Conservation (phyloP, 2,113 vertebrate genomes). For the Nibea albiflora region DNA sequence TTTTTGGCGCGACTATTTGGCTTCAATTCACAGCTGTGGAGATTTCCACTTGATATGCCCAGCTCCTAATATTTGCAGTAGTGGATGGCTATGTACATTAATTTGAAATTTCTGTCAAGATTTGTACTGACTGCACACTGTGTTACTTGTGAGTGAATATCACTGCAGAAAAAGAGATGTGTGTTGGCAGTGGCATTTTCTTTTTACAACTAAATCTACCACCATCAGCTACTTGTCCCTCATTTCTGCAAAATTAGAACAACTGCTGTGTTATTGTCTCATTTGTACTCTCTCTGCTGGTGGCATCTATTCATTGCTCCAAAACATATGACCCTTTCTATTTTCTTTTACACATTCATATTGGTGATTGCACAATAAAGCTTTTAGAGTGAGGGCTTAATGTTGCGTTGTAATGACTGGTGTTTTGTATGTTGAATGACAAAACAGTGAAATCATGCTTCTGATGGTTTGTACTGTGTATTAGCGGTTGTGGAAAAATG, state of each 20-base stretch:
- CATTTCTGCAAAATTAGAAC: slow-evolving; percentile 39
- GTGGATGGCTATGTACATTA: too few species aligned
- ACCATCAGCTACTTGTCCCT: slow-evolving; percentile 18
- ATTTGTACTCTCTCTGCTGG: slow-evolving; percentile 35
- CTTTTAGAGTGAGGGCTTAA: slow-evolving; percentile 24
- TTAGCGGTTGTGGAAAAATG: neutral
- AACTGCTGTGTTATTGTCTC: slow-evolving; percentile 54
- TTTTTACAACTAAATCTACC: neutral
- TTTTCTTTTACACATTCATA: slow-evolving; percentile 11
- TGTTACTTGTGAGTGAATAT: neutral
- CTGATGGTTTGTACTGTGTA: neutral
- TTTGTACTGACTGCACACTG: neutral
- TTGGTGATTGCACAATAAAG: slow-evolving; percentile 14
- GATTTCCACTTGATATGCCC: too few species aligned
- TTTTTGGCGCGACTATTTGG: too few species aligned
- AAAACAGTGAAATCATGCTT: slow-evolving; percentile 11
- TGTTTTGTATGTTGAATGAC: slow-evolving; percentile 15
- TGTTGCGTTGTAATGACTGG: slow-evolving; percentile 14
- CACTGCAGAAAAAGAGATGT: slow-evolving; percentile 8
- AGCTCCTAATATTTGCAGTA: too few species aligned
- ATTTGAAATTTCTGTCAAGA: too few species aligned
- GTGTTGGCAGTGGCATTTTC: neutral
- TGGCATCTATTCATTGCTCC: slow-evolving; percentile 26
- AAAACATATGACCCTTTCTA: slow-evolving; percentile 22
- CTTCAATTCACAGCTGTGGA: too few species aligned